Base-by-base conservation (phyloP, 30 jellyfish, hydroid and myxozoan genomes). In the Sanderia malayensis region DNA sequence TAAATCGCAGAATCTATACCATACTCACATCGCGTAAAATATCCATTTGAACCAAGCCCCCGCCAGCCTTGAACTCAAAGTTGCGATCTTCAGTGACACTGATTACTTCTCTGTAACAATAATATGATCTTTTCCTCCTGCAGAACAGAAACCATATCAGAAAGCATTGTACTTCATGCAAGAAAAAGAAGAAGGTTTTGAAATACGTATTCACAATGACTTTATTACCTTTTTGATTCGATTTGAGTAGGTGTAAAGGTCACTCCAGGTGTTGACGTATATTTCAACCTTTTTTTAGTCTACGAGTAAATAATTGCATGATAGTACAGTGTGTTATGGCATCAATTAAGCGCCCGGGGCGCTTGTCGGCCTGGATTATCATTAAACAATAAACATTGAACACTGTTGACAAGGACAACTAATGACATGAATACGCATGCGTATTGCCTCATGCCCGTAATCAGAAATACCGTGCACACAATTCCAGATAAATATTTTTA, bases 11-110 rank as follows among this genome's bases (percentile, higher is more conserved):
- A 61, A 61, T 61, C 8, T 8, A 37, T 6, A 6, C 13, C 13
- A 13, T 20, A 83, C 78, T 45, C 18, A 83, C 95, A 26, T 29
- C 71, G 31, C 29, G 26, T 24, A 72, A 29, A 61, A 18, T 15
- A 44, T 47, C 58, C 29, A 26, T 46, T 19, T 59, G 44, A 27
- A 66, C 29, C 71, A 88, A 52, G 24, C 52, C 71, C 0, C 95
- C 97, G 17, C 97, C 97, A 61, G 95, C 87, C 75, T 88, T 88
- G 59, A 88, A 88, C 49, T 88, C 95, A 82, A 64, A 81, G 46
- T 79, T 88, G 30, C 97, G 46, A 26, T 34, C 67, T 61, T 81
- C 97, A 0, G 97, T 88, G 47, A 74, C 61, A 33, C 27, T 55
- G 15, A 79, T 61, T 18, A 44, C 44, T 34, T 79, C 91, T 13